Evolutionary conservation across 2,113 vertebrate genomes (phyloP), one percentile per base, ranked within the genome.

Genomic region (Gallinago paraguaiae): DNA sequence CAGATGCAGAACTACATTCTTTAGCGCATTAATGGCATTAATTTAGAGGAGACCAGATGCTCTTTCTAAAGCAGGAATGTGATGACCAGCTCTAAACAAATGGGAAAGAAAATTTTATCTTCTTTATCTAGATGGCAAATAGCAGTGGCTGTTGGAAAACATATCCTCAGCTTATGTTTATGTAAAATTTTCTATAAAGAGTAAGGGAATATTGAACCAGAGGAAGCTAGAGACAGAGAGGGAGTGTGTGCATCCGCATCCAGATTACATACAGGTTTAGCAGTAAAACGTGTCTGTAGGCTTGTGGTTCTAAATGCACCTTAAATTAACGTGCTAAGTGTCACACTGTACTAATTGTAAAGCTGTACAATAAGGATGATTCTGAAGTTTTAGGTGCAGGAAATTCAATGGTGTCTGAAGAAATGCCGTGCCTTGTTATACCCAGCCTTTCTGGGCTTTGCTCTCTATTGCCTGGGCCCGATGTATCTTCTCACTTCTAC

Each of bases 1-100:
- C 77, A 79, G 60, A 97, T 84, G 71, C 86, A 88, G 79, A 92
- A 95, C 81, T 77, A 78, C 53, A 92, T 92, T 96, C 71, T 96
- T 96, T 92, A 96, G 68, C 20, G 7, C 79, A 90, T 54, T 76
- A 94, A 95, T 83, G 91, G 15, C 75, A 97, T 81, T 97, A 91
- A 92, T 88, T 80, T 82, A 95, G 89, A 97, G 33, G 60, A 93
- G n/a, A 90, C 41, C 84, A 92, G 89, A 95, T 93, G 83, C 46
- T 68, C 43, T 97, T 94, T 91, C 48, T 65, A 75, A 95, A 95
- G 81, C 74, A 75, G 64, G 97, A 96, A 95, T 92, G 90, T 50
- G 92, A 96, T 90, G 50, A 87, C 90, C 65, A 86, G n/a, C 67
- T 91, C 93, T 92, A 95, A 97, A 88, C 85, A 97, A 94, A 88